A percentile compares a stretch with the other conserved stretches of the same genome.
These are phyloP conservation scores for Nymphalis c-album DNA, from an alignment of 2,888 invertebrate species.

Conservation along the genomic window DNA sequence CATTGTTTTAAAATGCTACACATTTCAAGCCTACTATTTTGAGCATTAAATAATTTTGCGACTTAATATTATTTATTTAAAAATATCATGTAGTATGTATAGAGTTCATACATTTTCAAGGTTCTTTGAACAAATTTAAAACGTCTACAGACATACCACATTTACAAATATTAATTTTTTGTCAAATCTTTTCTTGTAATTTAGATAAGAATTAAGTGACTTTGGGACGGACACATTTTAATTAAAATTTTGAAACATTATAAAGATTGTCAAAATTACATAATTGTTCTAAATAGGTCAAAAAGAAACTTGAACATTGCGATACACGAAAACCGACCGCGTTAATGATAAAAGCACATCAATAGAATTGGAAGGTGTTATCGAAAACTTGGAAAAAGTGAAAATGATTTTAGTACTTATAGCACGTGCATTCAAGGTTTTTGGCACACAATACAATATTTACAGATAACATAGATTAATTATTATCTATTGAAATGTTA, in stretches of 20 bases:
- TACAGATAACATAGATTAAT: constrained; percentile 27
- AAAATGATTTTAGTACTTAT: constrained; percentile 24
- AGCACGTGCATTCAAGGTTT: constrained; percentile 17
- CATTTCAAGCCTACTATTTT: constrained; percentile 53
- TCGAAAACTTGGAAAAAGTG: constrained; percentile 13
- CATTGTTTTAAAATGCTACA: constrained; percentile 48
- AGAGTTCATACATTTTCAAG: not conserved
- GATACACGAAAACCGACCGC: constrained; percentile 3
- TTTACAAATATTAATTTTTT: not conserved
- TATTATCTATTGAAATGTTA: constrained; percentile 12
- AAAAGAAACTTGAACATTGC: not conserved
- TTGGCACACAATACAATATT: constrained; percentile 35
- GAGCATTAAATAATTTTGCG: constrained; percentile 44
- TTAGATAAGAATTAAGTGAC: constrained; percentile 72
- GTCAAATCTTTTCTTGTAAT: constrained; percentile 40
- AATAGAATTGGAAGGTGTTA: constrained; percentile 4
- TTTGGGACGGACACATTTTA: constrained; percentile 77
- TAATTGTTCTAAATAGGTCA: no score
- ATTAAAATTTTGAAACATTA: constrained; percentile 46
- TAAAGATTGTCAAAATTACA: constrained; percentile 2
- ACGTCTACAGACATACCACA: not conserved
- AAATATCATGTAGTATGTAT: not conserved
- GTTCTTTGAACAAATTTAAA: not conserved
- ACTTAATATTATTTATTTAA: not conserved
- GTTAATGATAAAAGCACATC: constrained; percentile 11